Percentiles rank a stretch among this genome's conserved stretches.
Evolutionary conservation across 2,888 invertebrate genomes (phyloP).

Genomic region (Trichopoda pennipes): DNA sequence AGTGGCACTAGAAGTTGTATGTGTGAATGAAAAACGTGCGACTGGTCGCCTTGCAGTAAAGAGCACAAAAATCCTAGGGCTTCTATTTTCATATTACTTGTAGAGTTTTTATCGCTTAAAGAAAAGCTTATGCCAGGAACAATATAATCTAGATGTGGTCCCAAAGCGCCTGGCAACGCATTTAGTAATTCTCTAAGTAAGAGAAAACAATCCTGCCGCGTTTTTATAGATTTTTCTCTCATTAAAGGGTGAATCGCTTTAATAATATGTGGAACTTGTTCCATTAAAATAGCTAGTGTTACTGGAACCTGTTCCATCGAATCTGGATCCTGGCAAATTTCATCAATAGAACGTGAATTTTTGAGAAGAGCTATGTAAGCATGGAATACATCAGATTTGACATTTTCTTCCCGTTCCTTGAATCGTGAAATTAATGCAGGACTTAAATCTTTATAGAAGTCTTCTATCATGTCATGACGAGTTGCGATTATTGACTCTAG

Average conservation of each 20-base stretch:
- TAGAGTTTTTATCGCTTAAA: constrained; percentile 94
- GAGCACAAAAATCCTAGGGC: constrained; percentile 91
- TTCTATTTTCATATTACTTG: constrained; percentile 99
- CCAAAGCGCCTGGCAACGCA: constrained; percentile 93
- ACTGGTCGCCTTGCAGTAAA: constrained; percentile 79
- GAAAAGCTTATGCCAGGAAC: constrained; percentile 95
- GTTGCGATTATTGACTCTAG: constrained; percentile 96
- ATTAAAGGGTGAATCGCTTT: constrained; percentile 93
- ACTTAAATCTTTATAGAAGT: constrained; percentile 93
- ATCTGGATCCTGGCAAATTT: constrained; percentile 85
- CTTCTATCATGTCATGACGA: constrained; percentile 93
- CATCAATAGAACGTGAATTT: constrained; percentile 90
- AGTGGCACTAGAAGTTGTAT: constrained; percentile 90
- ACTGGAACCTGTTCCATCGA: constrained; percentile 88
- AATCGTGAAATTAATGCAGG: constrained; percentile 95
- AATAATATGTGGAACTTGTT: constrained; percentile 88
- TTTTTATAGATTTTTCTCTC: constrained; percentile 92
- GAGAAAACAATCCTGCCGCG: constrained; percentile 94
- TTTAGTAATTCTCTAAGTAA: constrained; percentile 93
- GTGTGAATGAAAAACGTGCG: constrained; percentile 88
- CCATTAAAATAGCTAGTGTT: constrained; percentile 84
- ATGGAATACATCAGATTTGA: constrained; percentile 98
- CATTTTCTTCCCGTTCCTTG: constrained; percentile 99
- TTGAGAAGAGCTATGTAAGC: constrained; percentile 96
- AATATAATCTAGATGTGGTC: constrained; percentile 90